Evolutionary conservation across 2,113 vertebrate genomes (phyloP).

Genomic region (Fulmarus glacialis): DNA sequence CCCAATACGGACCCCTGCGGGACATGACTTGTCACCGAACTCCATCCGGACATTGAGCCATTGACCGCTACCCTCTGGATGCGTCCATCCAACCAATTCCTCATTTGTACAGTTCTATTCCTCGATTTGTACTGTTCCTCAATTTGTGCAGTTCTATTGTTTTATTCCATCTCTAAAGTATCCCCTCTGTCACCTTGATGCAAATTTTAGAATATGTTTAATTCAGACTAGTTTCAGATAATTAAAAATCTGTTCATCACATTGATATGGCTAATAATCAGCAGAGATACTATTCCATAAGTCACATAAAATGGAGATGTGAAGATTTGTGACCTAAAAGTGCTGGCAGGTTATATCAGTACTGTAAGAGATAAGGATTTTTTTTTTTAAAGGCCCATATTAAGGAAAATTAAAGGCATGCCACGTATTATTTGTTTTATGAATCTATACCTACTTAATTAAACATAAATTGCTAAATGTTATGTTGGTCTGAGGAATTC

Average conservation of each 20-base stretch:
- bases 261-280: neutral
- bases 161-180: neutral
- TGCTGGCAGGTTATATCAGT: neutral
- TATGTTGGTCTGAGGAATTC: neutral
- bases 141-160: neutral
- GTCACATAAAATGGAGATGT: neutral
- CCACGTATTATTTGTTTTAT: neutral
- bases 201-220: neutral
- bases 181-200: neutral
- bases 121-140: too few relatives aligned
- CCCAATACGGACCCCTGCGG: too few relatives aligned
- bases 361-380: neutral
- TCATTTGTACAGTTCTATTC: too few relatives aligned
- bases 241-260: neutral
- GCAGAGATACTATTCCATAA: neutral
- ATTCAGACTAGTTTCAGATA: neutral
- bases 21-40: too few relatives aligned
- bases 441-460: neutral
- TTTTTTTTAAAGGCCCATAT: neutral
- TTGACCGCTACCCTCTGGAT: too few relatives aligned
- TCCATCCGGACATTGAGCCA: too few relatives aligned
- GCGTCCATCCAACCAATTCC: too few relatives aligned
- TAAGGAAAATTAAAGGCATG: neutral
- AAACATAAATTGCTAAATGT: neutral
- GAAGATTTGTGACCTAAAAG: neutral